These are phyloP conservation scores for Cyclina sinensis DNA, from an alignment of 1,140 invertebrate species.

Conservation along the genomic window DNA sequence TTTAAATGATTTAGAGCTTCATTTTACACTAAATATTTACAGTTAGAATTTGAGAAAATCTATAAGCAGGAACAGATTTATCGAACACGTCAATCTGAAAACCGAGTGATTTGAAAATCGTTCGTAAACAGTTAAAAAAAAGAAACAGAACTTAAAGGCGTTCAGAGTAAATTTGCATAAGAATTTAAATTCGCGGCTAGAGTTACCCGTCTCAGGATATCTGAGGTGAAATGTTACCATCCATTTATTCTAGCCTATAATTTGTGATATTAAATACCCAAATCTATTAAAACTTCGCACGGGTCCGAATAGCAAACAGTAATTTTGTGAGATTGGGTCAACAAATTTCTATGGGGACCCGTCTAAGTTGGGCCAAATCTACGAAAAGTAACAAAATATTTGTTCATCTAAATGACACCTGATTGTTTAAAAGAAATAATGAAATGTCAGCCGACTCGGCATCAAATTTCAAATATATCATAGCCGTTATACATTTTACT, in stretches of 20 bases:
- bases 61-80: neutral
- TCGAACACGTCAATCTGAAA: neutral
- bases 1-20: no score
- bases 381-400: conserved; percentile 44
- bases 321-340: conserved; percentile 38
- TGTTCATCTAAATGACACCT: conserved; percentile 42
- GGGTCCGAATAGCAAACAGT: conserved; percentile 46
- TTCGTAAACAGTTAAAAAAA: neutral
- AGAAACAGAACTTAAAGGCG: conserved; percentile 8
- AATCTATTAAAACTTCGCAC: conserved; percentile 66
- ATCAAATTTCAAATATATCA: conserved; percentile 57
- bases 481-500: neutral
- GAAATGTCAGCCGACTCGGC: conserved; percentile 26
- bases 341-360: conserved; percentile 35
- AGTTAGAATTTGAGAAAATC: no score
- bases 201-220: conserved; percentile 31
- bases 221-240: conserved; percentile 64
- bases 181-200: conserved; percentile 38
- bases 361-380: conserved; percentile 1
- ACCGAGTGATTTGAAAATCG: conserved; percentile 9
- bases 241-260: conserved; percentile 64
- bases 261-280: conserved; percentile 65
- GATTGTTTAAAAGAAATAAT: conserved; percentile 54
- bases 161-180: conserved; percentile 58
- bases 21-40: no score